Base-by-base conservation (phyloP, 2,113 vertebrate genomes). In the Prolemur simus region DNA sequence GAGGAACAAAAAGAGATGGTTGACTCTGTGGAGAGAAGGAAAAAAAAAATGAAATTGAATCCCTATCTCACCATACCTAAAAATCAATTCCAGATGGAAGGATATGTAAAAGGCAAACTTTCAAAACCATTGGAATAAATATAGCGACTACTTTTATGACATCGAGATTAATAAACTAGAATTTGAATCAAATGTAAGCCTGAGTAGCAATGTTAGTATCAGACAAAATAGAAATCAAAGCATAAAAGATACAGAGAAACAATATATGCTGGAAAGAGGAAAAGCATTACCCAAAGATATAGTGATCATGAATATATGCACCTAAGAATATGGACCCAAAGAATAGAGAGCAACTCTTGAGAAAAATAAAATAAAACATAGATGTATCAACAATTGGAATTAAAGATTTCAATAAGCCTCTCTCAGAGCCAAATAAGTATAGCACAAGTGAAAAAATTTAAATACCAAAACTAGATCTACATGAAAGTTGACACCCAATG, bases 81-180 rank as follows among this genome's bases (percentile, higher is more conserved):
- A 89, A 86, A 68, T 80, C 9, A 96, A 64, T 86, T 80, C 56
- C 34, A 69, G 58, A 64, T n/a, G 34, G 18, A 69, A 68, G 34
- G 58, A 66, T 64, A 29, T 15, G 1, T 68, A 66, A 95, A 94
- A 84, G 47, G 6, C n/a, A 96, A 89, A 96, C 15, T 45, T 94
- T 76, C 54, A 58, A 89, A 97, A 92, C 2, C 21, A 15, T 78
- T 92, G 58, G 5, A 83, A 82, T 52, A 84, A 83, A 37, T 32
- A 74, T 18, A 87, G 21, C 3, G 20, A 87, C 2, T 34, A 74
- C 15, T 32, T 81, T 81, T 78, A 88, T 45, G 56, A 82, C 5
- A 83, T 64, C 25, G 91, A 73, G 39, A 90, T 54, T 39, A 71
- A 76, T 68, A 89, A 92, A 49, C 10, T 13, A 80, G 56, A 94